These are phyloP conservation scores for Augochlora pura DNA, from an alignment of 1,140 invertebrate genomes.

Conservation along the genomic window DNA sequence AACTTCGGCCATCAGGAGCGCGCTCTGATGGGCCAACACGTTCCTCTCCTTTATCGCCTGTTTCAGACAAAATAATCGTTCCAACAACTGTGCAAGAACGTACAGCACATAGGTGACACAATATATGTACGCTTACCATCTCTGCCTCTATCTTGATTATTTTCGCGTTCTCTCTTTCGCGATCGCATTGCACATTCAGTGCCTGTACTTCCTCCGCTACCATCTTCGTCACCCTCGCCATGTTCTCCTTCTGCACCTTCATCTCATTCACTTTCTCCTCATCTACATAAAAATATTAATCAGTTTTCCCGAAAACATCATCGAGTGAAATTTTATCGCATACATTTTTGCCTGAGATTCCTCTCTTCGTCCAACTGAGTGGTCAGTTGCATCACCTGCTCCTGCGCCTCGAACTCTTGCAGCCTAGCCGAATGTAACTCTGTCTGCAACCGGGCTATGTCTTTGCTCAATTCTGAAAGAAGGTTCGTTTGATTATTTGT, in stretches of 20 bases:
- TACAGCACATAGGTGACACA: no score
- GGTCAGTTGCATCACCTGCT: constrained; percentile 79
- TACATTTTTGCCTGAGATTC: constrained; percentile 76
- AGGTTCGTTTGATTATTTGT: background rate
- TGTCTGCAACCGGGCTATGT: constrained; percentile 85
- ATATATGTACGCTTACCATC: constrained; percentile 70
- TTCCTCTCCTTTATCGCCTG: constrained; percentile 83
- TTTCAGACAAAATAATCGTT: background rate
- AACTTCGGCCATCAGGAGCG: constrained; percentile 84
- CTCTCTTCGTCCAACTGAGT: constrained; percentile 82
- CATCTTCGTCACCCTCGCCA: constrained; percentile 84
- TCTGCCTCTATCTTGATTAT: constrained; percentile 79
- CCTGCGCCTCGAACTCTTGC: constrained; percentile 86
- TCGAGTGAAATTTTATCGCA: background rate
- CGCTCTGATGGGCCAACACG: constrained; percentile 84
- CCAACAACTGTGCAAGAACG: background rate
- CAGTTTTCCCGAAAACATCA: background rate
- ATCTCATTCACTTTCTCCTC: constrained; percentile 78
- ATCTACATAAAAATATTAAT: constrained; percentile 51
- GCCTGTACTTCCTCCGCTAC: constrained; percentile 83
- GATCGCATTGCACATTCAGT: constrained; percentile 82
- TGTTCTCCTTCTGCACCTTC: constrained; percentile 81
- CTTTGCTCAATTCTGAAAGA: constrained; percentile 82
- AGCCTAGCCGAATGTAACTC: constrained; percentile 84
- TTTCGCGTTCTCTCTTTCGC: constrained; percentile 82